Evolutionary conservation across 2,888 invertebrate species (phyloP).

Genomic region (Chydorus sphaericus): DNA sequence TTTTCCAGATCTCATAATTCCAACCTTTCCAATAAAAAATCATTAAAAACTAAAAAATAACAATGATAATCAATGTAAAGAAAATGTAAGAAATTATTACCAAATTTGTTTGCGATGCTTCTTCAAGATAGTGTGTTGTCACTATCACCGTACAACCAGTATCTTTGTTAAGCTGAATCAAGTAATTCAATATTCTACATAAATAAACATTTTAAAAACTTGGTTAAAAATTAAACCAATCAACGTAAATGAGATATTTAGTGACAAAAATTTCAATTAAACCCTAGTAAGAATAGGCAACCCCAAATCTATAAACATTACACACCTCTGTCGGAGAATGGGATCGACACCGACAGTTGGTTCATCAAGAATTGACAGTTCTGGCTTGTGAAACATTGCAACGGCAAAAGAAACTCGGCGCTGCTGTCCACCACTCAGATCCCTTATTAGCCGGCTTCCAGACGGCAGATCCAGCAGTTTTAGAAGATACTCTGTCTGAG

Average conservation of each 20-base stretch:
- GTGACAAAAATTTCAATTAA: too few species aligned
- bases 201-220: too few species aligned
- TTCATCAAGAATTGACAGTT: constrained; percentile 77
- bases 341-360: constrained; percentile 90
- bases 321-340: constrained; percentile 69
- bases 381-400: constrained; percentile 82
- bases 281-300: too few species aligned
- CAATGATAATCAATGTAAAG: too few species aligned
- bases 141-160: constrained; percentile 29
- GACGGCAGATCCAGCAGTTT: constrained; percentile 83
- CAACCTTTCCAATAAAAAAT: constrained; percentile 61
- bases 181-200: constrained; percentile 29
- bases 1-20: constrained; percentile 81
- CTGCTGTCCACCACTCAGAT: constrained; percentile 79
- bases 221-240: too few species aligned
- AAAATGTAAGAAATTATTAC: too few species aligned
- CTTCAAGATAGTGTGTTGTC: constrained; percentile 34
- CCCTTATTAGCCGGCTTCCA: constrained; percentile 61
- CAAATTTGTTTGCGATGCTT: constrained; percentile 23
- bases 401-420: constrained; percentile 82
- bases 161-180: constrained; percentile 25
- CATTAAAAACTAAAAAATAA: not conserved
- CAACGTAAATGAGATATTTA: too few species aligned
- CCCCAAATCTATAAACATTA: too few species aligned
- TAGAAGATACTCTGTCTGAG: constrained; percentile 66